phyloP scores from a whole-genome alignment of 2,797 vertebrate species.

The Gambusia yucatana region DNA sequence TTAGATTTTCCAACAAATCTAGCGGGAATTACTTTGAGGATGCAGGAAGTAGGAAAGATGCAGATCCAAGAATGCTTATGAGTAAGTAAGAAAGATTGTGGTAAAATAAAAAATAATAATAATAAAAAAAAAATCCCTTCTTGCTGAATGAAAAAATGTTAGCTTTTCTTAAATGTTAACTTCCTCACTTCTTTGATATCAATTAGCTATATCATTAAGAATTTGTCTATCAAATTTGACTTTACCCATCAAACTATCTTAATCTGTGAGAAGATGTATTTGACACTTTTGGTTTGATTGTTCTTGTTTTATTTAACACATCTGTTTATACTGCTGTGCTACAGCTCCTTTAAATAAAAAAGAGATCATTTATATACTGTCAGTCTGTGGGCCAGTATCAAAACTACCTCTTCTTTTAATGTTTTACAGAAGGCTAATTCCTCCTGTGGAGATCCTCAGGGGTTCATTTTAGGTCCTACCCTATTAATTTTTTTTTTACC shows the following conservation, averaged over 20 bases:
- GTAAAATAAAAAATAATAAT: neutral
- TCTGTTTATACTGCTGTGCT: neutral
- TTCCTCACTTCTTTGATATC: no score
- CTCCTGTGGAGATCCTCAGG: neutral
- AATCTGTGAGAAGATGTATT: neutral
- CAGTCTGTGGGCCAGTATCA: neutral
- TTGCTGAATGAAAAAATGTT: no score
- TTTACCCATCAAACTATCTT: neutral
- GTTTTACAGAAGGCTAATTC: neutral
- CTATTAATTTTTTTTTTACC: neutral
- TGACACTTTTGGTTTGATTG: neutral
- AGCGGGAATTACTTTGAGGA: neutral
- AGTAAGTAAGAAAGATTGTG: neutral
- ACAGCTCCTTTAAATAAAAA: neutral
- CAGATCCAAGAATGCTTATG: neutral
- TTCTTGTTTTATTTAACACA: neutral
- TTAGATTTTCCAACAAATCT: neutral
- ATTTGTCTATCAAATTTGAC: neutral
- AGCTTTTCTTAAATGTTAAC: no score
- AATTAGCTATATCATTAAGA: neutral
- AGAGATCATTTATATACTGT: neutral
- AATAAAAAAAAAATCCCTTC: neutral
- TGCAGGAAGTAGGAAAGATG: neutral
- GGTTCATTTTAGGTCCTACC: neutral
- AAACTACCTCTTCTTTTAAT: neutral